Base-by-base conservation (phyloP, 2,888 invertebrate species). In the Mimas tiliae region DNA sequence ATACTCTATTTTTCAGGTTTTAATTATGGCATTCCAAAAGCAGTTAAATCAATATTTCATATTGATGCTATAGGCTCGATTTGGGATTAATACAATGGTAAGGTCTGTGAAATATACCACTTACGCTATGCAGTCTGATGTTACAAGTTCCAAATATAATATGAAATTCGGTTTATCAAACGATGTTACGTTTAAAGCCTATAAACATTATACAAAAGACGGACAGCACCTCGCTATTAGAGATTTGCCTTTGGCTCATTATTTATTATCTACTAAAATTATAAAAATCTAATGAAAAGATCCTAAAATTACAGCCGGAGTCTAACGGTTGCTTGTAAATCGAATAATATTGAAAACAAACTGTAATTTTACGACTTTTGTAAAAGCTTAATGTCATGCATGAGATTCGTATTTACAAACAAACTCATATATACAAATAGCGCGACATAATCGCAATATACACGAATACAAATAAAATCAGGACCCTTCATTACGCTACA, bases 171-270 rank as follows among this genome's bases (percentile, higher is more conserved):
- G 84, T 83, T 88, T 86, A 71, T 75, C 77, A 79, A 77, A 79
- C 76, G 70, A n/a, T 52, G 62, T 63, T 52, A 21, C 76, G 72
- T 79, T 88, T 91, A 89, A 90, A 88, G 87, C 89, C 88, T 84
- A 82, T 84, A 83, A 81, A 85, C 75, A 72, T 82, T 82, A 79
- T 80, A 86, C 78, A 84, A 82, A 85, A 82, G 74, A 81, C 78
- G 78, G 81, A 86, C 89, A 93, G 90, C 91, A 93, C 91, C 91
- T 89, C 85, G 80, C 83, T 82, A 81, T 80, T 81, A 88, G 84
- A 89, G 85, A 80, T 83, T 83, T 86, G 91, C 91, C 92, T 92
- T 91, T 90, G 91, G 91, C 91, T 90, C 84, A 89, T 81, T 83
- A 84, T 84, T 80, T 75, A 74, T 75, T 67, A 42, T 21, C 7